A percentile compares a stretch with the other conserved stretches of the same genome.
Conservation (phyloP, 2,888 invertebrate genomes). For the Bedellia somnulentella region DNA sequence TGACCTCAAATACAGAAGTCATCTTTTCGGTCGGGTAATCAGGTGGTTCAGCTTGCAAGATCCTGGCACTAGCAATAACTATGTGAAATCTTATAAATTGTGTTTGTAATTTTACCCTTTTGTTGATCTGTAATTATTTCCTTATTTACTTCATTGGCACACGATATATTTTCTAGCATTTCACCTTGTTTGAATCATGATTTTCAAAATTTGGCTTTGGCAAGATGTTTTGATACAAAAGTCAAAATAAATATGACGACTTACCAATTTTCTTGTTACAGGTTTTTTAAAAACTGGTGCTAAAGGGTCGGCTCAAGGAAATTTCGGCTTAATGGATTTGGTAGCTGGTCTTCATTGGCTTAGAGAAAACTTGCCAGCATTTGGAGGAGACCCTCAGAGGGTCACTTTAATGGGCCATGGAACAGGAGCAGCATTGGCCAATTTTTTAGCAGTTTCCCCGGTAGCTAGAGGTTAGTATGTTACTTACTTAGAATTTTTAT, state of each 20-base stretch:
- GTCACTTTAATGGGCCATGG: constrained; percentile 96
- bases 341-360: constrained; percentile 97
- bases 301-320: constrained; percentile 86
- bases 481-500: constrained; percentile 5
- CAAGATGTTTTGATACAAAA: too few relatives aligned
- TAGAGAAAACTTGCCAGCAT: constrained; percentile 89
- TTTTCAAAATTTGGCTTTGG: too few relatives aligned
- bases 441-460: constrained; percentile 94
- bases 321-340: constrained; percentile 89
- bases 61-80: too few relatives aligned
- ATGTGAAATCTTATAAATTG: too few relatives aligned
- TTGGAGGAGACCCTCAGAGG: constrained; percentile 91
- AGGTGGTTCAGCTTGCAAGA: too few relatives aligned
- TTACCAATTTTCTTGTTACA: constrained; percentile 32
- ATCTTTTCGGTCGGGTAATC: too few relatives aligned
- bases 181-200: too few relatives aligned
- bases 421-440: constrained; percentile 94
- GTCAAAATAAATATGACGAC: not conserved
- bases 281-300: constrained; percentile 90
- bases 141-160: too few relatives aligned
- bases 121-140: too few relatives aligned
- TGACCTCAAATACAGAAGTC: too few relatives aligned
- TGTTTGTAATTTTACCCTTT: too few relatives aligned
- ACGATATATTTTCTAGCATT: too few relatives aligned
- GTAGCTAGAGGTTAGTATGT: constrained; percentile 85